phyloP scores from a whole-genome alignment of 2,888 invertebrate genomes.

The Acleris cristana region DNA sequence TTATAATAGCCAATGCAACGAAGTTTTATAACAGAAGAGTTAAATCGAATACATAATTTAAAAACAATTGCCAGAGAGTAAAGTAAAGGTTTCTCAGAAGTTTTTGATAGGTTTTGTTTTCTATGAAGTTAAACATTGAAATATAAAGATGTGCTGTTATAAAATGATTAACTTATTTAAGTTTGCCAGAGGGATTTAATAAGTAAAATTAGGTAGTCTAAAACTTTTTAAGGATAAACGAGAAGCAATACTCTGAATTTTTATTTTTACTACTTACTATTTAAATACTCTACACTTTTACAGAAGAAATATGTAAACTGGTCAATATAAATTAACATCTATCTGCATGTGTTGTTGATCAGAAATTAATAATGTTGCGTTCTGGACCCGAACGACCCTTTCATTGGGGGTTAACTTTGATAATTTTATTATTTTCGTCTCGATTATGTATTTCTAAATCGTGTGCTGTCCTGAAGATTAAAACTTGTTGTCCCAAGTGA shows the following conservation, averaged over 20 bases:
- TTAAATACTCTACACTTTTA: slow-evolving; percentile 69
- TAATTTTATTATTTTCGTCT: no score
- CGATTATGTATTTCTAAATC: no score
- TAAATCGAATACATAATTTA: slow-evolving; percentile 23
- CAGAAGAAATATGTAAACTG: slow-evolving; percentile 60
- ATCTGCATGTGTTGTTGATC: background rate
- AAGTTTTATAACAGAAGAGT: slow-evolving; percentile 43
- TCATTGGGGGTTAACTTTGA: no score
- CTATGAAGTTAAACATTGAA: slow-evolving; percentile 44
- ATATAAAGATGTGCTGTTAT: slow-evolving; percentile 47
- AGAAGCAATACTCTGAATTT: slow-evolving; percentile 83
- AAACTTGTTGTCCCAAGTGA: no score
- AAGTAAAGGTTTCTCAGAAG: background rate
- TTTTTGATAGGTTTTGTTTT: slow-evolving; percentile 24
- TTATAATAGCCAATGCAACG: slow-evolving; percentile 62
- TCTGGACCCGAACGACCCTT: background rate
- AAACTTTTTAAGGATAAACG: slow-evolving; percentile 79
- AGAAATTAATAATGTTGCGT: background rate
- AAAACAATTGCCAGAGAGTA: slow-evolving; percentile 12
- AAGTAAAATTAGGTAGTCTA: slow-evolving; percentile 77
- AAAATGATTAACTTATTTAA: slow-evolving; percentile 52
- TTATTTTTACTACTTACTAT: slow-evolving; percentile 73
- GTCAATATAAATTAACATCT: slow-evolving; percentile 39
- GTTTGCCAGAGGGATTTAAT: slow-evolving; percentile 80
- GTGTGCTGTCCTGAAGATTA: no score